These are phyloP conservation scores for Subacronicta megacephala DNA, from an alignment of 2,888 invertebrate species.

Conservation along the genomic window DNA sequence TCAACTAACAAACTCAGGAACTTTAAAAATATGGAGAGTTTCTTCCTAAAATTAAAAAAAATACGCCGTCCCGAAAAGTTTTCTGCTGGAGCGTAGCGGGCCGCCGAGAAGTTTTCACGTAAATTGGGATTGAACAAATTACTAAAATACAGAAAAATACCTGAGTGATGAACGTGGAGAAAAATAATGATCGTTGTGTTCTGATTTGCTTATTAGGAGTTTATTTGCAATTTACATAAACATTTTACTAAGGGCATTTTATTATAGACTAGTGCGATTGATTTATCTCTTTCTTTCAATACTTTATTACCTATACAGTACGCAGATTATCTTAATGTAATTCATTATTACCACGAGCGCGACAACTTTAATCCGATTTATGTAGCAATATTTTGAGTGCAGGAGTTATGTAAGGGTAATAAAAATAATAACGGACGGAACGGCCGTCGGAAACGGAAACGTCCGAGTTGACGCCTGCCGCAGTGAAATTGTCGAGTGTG, in stretches of 20 bases:
- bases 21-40: slow-evolving; percentile 59
- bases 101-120: slow-evolving; percentile 44
- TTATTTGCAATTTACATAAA: no score
- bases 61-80: slow-evolving; percentile 59
- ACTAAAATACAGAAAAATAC: slow-evolving; percentile 43
- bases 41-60: slow-evolving; percentile 65
- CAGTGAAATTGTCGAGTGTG: slow-evolving; percentile 62
- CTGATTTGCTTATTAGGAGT: neutral
- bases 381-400: slow-evolving; percentile 51
- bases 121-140: slow-evolving; percentile 59
- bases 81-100: slow-evolving; percentile 45
- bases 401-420: slow-evolving; percentile 61
- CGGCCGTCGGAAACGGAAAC: slow-evolving; percentile 70
- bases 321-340: no score
- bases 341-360: slow-evolving; percentile 5
- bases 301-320: no score
- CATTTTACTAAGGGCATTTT: no score
- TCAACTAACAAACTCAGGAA: slow-evolving; percentile 61
- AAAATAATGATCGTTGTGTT: slow-evolving; percentile 12
- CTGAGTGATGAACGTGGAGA: slow-evolving; percentile 5
- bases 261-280: no score
- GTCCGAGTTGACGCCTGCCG: slow-evolving; percentile 63
- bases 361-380: slow-evolving; percentile 19
- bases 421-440: slow-evolving; percentile 70
- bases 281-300: no score